Evolutionary conservation across 2,888 invertebrate genomes (phyloP).

Genomic region (Gibbula magus): DNA sequence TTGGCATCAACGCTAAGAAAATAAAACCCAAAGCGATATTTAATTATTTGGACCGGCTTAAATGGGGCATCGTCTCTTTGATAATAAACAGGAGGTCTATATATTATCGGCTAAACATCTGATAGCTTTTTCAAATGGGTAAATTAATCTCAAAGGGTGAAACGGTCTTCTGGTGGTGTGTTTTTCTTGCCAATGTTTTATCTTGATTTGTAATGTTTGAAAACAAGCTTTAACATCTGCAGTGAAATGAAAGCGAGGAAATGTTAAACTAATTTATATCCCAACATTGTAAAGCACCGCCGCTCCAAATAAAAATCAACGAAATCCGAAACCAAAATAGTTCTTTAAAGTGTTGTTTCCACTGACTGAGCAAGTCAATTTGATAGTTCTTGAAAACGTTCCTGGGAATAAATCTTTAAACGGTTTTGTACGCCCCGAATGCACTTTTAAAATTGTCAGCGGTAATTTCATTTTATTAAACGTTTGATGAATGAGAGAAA

Average conservation of each 20-base stretch:
- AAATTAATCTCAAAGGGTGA: not conserved
- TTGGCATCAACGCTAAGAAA: not conserved
- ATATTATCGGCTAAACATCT: not conserved
- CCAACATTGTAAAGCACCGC: too few species aligned
- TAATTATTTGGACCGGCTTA: slow-evolving; percentile 1
- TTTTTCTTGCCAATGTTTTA: too few species aligned
- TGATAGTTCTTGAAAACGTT: too few species aligned
- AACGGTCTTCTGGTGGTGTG: not conserved
- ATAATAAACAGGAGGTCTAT: not conserved
- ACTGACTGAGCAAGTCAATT: not conserved
- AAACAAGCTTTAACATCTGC: too few species aligned
- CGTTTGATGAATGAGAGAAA: slow-evolving; percentile 7
- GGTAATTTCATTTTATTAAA: slow-evolving; percentile 20
- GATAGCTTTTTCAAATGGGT: not conserved
- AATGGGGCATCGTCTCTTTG: not conserved
- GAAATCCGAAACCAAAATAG: too few species aligned
- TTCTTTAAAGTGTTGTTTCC: not conserved
- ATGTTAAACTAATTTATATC: too few species aligned
- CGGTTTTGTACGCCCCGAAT: not conserved
- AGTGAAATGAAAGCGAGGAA: too few species aligned
- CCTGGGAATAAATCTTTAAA: not conserved
- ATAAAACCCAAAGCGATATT: slow-evolving; percentile 10
- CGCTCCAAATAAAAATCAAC: too few species aligned
- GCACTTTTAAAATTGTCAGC: slow-evolving; percentile 6
- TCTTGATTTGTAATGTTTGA: too few species aligned